phyloP scores from a whole-genome alignment of 2,797 vertebrate genomes.

The Margarornis squamiger region DNA sequence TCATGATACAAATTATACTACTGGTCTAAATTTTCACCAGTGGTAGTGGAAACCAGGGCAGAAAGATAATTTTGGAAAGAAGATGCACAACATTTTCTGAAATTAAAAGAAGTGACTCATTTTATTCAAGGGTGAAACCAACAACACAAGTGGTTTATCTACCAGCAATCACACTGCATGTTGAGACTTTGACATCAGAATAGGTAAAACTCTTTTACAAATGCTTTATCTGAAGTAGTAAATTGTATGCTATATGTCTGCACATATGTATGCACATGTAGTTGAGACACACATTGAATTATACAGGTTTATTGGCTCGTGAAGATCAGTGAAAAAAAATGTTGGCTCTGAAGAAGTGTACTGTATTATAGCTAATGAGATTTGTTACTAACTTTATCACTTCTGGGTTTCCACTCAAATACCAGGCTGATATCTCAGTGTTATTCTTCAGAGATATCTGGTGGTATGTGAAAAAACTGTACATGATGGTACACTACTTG shows the following conservation, averaged over 20 bases:
- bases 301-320: accelerated
- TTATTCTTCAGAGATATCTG: background rate
- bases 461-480: background rate
- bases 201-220: background rate
- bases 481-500: background rate
- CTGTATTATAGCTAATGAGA: background rate
- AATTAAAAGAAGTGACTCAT: background rate
- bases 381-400: background rate
- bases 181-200: background rate
- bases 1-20: background rate
- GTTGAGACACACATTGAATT: background rate
- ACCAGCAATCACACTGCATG: background rate
- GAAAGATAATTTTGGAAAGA: background rate
- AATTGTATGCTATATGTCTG: background rate
- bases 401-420: background rate
- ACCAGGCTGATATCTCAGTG: background rate
- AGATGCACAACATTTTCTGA: background rate
- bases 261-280: background rate
- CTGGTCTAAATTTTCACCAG: background rate
- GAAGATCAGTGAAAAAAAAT: background rate
- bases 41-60: background rate
- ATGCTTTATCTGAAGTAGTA: background rate
- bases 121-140: background rate
- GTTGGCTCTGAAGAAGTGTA: background rate
- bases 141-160: background rate